Evolutionary conservation across 2,888 invertebrate genomes (phyloP).

Genomic region (Ennomos fuscantarius): DNA sequence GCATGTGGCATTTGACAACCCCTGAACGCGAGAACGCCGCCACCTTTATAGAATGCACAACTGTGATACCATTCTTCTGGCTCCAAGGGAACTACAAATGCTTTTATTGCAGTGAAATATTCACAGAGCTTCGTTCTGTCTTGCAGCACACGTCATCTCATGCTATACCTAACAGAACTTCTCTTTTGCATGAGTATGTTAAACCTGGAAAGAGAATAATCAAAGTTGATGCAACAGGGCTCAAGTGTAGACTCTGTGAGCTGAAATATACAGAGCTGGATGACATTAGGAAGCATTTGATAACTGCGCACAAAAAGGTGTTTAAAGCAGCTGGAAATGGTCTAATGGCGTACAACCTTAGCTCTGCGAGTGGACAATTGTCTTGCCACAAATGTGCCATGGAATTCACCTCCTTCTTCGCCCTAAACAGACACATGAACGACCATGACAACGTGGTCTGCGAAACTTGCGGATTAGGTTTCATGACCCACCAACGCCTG

Average conservation of each 20-base stretch:
- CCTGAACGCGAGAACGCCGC: conserved; percentile 77
- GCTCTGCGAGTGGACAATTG: conserved; percentile 56
- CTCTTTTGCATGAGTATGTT: conserved; percentile 63
- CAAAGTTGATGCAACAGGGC: conserved; percentile 71
- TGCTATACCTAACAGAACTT: conserved; percentile 57
- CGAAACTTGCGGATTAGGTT: conserved; percentile 74
- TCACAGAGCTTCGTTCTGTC: conserved; percentile 70
- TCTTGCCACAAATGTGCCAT: conserved; percentile 70
- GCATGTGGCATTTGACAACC: conserved; percentile 80
- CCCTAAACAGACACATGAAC: conserved; percentile 75
- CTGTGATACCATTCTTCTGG: conserved; percentile 74
- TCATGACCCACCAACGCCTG: conserved; percentile 72
- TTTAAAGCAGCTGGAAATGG: conserved; percentile 74
- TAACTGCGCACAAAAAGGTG: conserved; percentile 61
- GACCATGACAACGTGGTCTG: conserved; percentile 74
- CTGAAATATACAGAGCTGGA: conserved; percentile 68
- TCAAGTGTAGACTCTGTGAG: conserved; percentile 71
- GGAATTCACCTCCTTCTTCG: conserved; percentile 70
- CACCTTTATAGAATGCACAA: conserved; percentile 70
- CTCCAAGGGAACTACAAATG: conserved; percentile 80
- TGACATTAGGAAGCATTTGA: conserved; percentile 67
- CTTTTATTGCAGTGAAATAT: conserved; percentile 75
- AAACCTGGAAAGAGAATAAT: conserved; percentile 74
- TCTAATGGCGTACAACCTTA: conserved; percentile 71
- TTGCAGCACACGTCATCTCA: conserved; percentile 65